Percentiles rank a stretch among this genome's conserved stretches.
Conservation (phyloP, 1,140 invertebrate species). For the Lasaia peninsularis region DNA sequence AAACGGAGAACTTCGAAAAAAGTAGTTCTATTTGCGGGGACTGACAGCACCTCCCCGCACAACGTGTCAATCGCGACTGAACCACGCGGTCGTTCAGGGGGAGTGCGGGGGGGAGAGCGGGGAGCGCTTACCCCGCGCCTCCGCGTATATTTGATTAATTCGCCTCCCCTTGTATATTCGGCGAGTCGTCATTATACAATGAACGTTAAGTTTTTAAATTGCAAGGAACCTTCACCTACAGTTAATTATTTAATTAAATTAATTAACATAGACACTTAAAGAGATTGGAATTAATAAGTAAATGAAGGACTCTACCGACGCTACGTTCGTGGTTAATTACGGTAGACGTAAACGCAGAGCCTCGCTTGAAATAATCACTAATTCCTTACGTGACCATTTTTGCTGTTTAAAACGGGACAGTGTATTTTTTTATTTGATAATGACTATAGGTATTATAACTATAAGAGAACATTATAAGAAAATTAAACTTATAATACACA, state of each 20-base stretch:
- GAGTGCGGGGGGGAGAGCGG: slow-evolving; percentile 32
- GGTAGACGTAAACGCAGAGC: slow-evolving; percentile 50
- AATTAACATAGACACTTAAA: slow-evolving; percentile 62
- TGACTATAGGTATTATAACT: too few relatives aligned
- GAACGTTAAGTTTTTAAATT: slow-evolving; percentile 75
- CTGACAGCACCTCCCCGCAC: slow-evolving; percentile 62
- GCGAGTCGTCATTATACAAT: slow-evolving; percentile 63
- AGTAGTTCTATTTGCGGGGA: slow-evolving; percentile 65
- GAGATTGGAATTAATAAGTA: slow-evolving; percentile 72
- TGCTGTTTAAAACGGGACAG: too few relatives aligned
- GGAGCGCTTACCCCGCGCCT: slow-evolving; percentile 52
- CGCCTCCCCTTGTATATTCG: slow-evolving; percentile 75
- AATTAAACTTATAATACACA: too few relatives aligned
- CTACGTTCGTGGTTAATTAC: slow-evolving; percentile 67
- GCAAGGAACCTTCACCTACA: slow-evolving; percentile 71
- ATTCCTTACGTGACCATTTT: slow-evolving; percentile 31
- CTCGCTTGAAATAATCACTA: slow-evolving; percentile 70
- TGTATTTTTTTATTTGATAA: too few relatives aligned
- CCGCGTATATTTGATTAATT: slow-evolving; percentile 77
- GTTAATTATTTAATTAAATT: slow-evolving; percentile 74
- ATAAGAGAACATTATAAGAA: too few relatives aligned
- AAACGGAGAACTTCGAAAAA: slow-evolving; percentile 73
- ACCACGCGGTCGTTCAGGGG: slow-evolving; percentile 63
- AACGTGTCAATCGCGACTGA: slow-evolving; percentile 66
- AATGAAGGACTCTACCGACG: slow-evolving; percentile 54